Evolutionary conservation across 1,140 invertebrate species (phyloP), one percentile per base, ranked within the genome.

Genomic region (Phymastichus coffea): DNA sequence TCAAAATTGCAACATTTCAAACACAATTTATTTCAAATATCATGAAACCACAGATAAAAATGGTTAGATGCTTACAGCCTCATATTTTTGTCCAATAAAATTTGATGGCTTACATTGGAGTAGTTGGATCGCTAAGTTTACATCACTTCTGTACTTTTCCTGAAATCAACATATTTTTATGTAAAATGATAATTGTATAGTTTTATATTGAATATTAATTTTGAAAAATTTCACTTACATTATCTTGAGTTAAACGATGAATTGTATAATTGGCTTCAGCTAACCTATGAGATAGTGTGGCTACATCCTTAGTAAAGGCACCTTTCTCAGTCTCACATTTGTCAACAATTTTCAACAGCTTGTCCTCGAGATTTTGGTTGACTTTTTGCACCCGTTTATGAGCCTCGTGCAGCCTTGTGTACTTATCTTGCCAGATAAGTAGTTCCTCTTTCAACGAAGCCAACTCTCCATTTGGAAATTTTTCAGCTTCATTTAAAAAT

Each of bases 281-380:
- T 60, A 98, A 77, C 78, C 91, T 86, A 40, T 92, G 88, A 37
- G 92, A 96, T 54, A 97, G 78, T 40, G 88, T 89, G 25, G 91
- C 88, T 69, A 96, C 86, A 78, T 97, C 93, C 77, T 88, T 88
- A 8, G 92, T 93, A 60, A 97, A 82, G 64, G 87, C 85, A 69
- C 85, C 87, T 78, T 96, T 95, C 73, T 98, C 94, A 59, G 88
- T 89, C 77, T 97, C 93, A 83, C 91, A 94, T 72, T 92, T 88
- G 78, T 96, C 93, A 15, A 96, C 95, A 72, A 97, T 87, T 79
- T 90, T 92, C 44, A 98, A 81, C 46, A 98, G 79, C 75, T 97
- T 97, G 74, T 98, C 95, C 80, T 98, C 95, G 63, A 98, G 82
- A 68, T 89, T 91, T 81, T 97, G 94, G 79, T 98, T 98, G 23